Base-by-base conservation (phyloP, 2,113 vertebrate genomes). In the Amphiprion ocellaris region DNA sequence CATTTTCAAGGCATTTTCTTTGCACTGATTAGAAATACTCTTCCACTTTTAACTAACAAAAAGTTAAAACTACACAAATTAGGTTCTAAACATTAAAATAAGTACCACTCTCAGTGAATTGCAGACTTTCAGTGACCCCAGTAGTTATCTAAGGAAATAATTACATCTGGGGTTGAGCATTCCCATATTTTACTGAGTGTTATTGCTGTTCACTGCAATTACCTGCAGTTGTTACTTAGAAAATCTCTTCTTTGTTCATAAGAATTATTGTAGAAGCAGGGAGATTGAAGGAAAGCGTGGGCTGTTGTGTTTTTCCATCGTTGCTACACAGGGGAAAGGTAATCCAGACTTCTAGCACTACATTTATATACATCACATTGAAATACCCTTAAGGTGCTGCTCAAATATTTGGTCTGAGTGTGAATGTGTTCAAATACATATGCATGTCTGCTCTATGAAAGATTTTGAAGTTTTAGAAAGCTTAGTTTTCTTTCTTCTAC, bases 141-240 rank as follows among this genome's bases (percentile, higher is more conserved):
- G 44, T 41, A 49, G 39, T 37, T 50, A 67, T 64, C 67, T 55
- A 30, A 0, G 60, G 50, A 50, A 28, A 86, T 77, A n/a, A 74
- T 82, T 64, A 70, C 16, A 39, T 47, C 17, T 56, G 23, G 23
- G 62, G 54, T 17, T 50, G 39, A 69, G 28, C 21, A 74, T 58
- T 47, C 53, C 54, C 55, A 26, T 24, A 69, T 74, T 66, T 61
- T 50, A 56, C 23, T 54, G 33, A 56, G 30, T 62, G 66, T 33
- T 60, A 50, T 66, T 74, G 44, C 74, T 59, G 53, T 47, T 79
- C 71, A 19, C 46, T 72, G 23, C 67, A 24, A 9, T 67, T 63
- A 60, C 53, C 30, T 16, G 10, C n/a, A 39, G 19, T 41, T 67
- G 39, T 2, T 55, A 61, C 72, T 37, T 61, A 68, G 15, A 4